These are phyloP conservation scores for Pollenia amentaria DNA, from an alignment of 2,888 invertebrate species.

Conservation along the genomic window DNA sequence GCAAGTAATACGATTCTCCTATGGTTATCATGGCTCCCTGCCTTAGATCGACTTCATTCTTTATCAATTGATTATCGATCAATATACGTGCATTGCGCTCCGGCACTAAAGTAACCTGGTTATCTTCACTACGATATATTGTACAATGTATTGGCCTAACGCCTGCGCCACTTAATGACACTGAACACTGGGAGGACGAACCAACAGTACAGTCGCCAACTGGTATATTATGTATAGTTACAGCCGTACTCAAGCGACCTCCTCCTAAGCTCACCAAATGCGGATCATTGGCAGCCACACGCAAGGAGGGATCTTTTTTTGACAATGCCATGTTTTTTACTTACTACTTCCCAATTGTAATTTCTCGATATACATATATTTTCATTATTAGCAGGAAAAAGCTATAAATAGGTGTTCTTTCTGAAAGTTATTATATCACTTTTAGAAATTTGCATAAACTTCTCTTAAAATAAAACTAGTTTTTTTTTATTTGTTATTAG, in stretches of 20 bases:
- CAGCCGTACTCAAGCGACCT: constrained; percentile 94
- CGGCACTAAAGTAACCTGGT: constrained; percentile 93
- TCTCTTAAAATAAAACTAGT: constrained; percentile 34
- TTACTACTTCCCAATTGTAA: not conserved
- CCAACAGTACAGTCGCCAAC: constrained; percentile 94
- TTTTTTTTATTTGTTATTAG: constrained; percentile 27
- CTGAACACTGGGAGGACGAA: constrained; percentile 91
- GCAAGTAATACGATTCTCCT: constrained; percentile 95
- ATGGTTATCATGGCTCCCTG: constrained; percentile 97
- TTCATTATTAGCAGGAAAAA: constrained; percentile 11
- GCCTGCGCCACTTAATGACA: constrained; percentile 92
- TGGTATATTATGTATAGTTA: constrained; percentile 94
- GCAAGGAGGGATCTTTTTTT: constrained; percentile 85
- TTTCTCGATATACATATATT: not conserved
- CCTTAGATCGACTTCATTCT: constrained; percentile 90
- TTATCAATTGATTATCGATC: constrained; percentile 91
- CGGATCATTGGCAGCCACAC: constrained; percentile 92
- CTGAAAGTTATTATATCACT: constrained; percentile 10
- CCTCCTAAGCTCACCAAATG: constrained; percentile 96
- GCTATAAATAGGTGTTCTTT: not conserved
- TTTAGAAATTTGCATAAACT: constrained; percentile 43
- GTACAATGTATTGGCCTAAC: constrained; percentile 94
- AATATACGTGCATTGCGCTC: constrained; percentile 88
- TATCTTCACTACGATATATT: constrained; percentile 91
- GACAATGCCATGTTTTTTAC: constrained; percentile 80